These are phyloP conservation scores for Thera obeliscata DNA, from an alignment of 2,888 invertebrate genomes.

Conservation along the genomic window DNA sequence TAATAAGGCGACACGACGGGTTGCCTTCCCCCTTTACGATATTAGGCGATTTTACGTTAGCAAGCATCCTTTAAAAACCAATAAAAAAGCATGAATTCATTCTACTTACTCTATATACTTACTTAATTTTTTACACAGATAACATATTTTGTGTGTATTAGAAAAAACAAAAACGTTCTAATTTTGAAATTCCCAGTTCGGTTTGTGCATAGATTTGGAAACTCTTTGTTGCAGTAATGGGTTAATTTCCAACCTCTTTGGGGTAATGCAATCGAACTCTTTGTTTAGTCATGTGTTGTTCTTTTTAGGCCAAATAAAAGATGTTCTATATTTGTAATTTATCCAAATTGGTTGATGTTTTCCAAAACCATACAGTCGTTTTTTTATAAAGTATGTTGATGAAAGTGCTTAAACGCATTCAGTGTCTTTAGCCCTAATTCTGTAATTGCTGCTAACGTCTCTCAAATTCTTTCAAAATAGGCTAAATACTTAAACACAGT, in stretches of 20 bases:
- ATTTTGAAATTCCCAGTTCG: too few relatives aligned
- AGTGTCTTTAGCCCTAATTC: constrained; percentile 45
- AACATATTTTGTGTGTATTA: too few relatives aligned
- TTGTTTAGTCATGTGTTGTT: too few relatives aligned
- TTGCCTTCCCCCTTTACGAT: constrained; percentile 35
- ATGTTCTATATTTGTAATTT: too few relatives aligned
- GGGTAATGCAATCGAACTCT: too few relatives aligned
- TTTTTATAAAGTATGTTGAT: constrained; percentile 8
- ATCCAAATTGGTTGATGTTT: background rate
- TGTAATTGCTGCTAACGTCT: constrained; percentile 51
- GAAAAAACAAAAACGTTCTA: too few relatives aligned
- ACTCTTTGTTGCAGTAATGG: too few relatives aligned
- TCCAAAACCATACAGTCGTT: background rate
- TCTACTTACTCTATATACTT: too few relatives aligned
- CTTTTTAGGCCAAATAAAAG: too few relatives aligned
- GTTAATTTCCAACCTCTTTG: too few relatives aligned
- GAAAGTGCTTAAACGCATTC: constrained; percentile 9
- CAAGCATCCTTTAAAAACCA: background rate
- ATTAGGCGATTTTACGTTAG: constrained; percentile 33
- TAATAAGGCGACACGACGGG: constrained; percentile 64
- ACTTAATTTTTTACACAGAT: too few relatives aligned
- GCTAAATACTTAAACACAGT: constrained; percentile 64
- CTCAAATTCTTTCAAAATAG: constrained; percentile 64
- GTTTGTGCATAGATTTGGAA: too few relatives aligned
- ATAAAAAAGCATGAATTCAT: background rate